Base-by-base conservation (phyloP, 2,113 vertebrate species). In the Ranitomeya variabilis region DNA sequence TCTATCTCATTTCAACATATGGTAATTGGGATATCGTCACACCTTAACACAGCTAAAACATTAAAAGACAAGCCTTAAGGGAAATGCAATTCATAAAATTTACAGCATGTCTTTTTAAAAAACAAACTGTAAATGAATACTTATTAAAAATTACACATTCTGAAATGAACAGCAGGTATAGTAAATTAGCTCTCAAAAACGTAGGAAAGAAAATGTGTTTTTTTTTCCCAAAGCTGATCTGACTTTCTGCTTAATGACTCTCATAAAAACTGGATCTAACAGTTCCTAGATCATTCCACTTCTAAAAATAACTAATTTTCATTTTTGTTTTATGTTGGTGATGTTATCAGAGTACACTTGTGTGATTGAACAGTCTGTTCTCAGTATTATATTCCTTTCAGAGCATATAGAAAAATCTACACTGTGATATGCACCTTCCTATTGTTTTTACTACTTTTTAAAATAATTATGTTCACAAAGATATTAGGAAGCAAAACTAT, bases 141-240 rank as follows among this genome's bases (percentile, higher is more conserved):
- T 52, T 87, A 77, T 88, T 83, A 81, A 60, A 64, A 87, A 76
- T 54, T 78, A 10, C 52, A 80, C 54, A 71, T 81, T 51, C 71
- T 54, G 45, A 88, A 83, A 88, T 66, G 87, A 88, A 88, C 80
- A 88, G 87, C 87, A 88, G 87, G 87, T 88, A 76, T 69, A 77
- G 71, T 88, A 88, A 88, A 88, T 88, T 88, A 88, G 80, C 71
- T 88, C 64, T 77, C 80, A 77, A 83, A 37, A 88, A 83, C 66
- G 71, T 37, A 9, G 69, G 31, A 8, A 74, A 77, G 69, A 83
- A 83, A 83, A 83, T 87, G 23, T 76, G 14, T 18, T 37, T 74
- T 81, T 37, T 37, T 80, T 77, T 54, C 64, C 15, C 55, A 66
- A 82, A 62, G 80, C 87, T 64, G 57, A 14, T 13, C 37, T 23